phyloP scores from a whole-genome alignment of 1,140 invertebrate species.

The Bombus pyrosoma region DNA sequence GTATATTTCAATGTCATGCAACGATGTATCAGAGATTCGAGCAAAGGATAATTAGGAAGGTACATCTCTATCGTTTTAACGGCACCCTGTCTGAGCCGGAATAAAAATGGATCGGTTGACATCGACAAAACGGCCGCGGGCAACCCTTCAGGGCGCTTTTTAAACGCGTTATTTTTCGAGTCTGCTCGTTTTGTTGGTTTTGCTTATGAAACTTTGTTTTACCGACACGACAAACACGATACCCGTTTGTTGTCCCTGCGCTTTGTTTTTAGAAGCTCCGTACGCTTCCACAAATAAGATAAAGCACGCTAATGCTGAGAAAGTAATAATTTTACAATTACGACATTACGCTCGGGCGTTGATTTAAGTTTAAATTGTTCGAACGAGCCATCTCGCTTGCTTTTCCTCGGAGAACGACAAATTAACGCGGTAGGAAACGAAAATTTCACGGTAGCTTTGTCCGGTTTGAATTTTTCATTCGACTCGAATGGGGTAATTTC shows the following conservation, averaged over 20 bases:
- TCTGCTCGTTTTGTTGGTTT: not conserved
- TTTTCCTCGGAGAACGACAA: not conserved
- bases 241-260: not conserved
- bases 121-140: not conserved
- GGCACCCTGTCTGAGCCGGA: not conserved
- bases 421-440: not conserved
- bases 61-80: slow-evolving; percentile 24
- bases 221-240: not conserved
- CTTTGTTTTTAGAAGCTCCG: not conserved
- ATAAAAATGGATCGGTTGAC: slow-evolving; percentile 36
- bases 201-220: not conserved
- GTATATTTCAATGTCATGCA: no score
- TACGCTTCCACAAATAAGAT: not conserved
- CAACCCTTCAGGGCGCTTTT: not conserved
- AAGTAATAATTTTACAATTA: not conserved
- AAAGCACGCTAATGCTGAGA: not conserved
- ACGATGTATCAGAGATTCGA: slow-evolving; percentile 1
- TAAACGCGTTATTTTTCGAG: slow-evolving; percentile 31
- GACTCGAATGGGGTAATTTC: slow-evolving; percentile 21
- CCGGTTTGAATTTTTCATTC: slow-evolving; percentile 39
- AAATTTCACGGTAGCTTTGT: slow-evolving; percentile 5
- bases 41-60: slow-evolving; percentile 23
- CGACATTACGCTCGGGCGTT: not conserved
- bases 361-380: not conserved
- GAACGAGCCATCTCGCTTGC: not conserved